Base-by-base conservation (phyloP, 2,888 invertebrate species). In the Plebejus anna region DNA sequence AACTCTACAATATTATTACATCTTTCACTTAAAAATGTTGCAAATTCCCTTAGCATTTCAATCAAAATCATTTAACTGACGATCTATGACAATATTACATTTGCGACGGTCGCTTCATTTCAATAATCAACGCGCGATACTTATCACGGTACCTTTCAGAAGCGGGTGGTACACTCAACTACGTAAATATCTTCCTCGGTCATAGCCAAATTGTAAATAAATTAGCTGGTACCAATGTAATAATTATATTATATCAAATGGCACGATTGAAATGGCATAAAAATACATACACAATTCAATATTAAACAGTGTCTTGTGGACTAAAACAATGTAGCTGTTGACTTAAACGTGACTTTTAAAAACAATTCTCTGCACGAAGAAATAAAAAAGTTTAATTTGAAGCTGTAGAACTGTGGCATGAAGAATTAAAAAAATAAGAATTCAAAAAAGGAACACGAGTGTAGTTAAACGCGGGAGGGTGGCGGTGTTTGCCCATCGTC, bases 401-500 rank as follows among this genome's bases (percentile, higher is more conserved):
- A 66, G 32, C 32, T 66, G 36, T 32, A 32, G 47, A 47, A 47
- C 36, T 66, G 13, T 66, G 66, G 66, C 32, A 36, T 32, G 32
- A 55, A 73, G 9, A 51, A 55, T 73, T 55, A 16, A 73, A 76
- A 70, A 55, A 76, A 70, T 28, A 76, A 70, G 11, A 76, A 36
- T 76, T 59, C n/a, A 72, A 71, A 59, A 72, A 71, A 47, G 71
- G 71, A 76, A 71, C 59, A 36, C 70, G 9, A 80, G 80, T 76
- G 78, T 78, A 73, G 22, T 42, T 70, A 36, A 71, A 57, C 71
- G 36, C 59, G 75, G n/a, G 66, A 80, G 79, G 78, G 80, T 84
- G 83, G 82, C 86, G 86, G 86, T 92, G 87, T 91, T 91, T 92
- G 87, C 88, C 82, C 86, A 87, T 81, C 87, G 90, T 87, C 89